These are phyloP conservation scores for Synergus laeviventris DNA, from an alignment of 2,888 invertebrate genomes.

Conservation along the genomic window DNA sequence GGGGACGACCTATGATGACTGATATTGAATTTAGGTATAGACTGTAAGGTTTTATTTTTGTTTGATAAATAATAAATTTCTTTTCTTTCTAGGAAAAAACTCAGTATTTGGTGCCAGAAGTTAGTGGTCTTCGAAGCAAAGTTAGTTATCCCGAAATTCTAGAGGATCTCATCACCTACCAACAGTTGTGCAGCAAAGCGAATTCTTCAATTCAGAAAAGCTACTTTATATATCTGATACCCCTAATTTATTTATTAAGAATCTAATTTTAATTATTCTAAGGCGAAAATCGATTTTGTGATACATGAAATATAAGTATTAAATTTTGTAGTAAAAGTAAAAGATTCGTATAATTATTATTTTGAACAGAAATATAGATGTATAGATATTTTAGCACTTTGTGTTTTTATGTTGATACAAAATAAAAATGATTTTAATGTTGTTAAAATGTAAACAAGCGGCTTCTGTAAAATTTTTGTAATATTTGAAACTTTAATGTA, in stretches of 20 bases:
- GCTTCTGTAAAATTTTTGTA: neutral
- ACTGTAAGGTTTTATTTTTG: too few species aligned
- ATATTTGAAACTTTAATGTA: neutral
- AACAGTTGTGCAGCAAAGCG: neutral
- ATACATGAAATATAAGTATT: neutral
- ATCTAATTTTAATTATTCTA: neutral
- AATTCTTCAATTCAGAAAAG: neutral
- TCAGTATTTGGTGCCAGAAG: neutral
- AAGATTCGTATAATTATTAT: neutral
- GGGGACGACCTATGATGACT: too few species aligned
- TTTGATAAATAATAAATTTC: too few species aligned
- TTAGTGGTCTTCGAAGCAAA: neutral
- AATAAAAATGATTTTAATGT: too few species aligned
- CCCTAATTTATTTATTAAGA: neutral
- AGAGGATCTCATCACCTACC: neutral
- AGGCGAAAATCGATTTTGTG: neutral
- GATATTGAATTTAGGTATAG: too few species aligned
- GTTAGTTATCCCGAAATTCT: conserved; percentile 7
- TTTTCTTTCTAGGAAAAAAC: neutral
- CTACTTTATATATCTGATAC: neutral
- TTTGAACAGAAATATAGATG: neutral
- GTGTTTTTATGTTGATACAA: too few species aligned
- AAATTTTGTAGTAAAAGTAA: neutral
- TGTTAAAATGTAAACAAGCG: too few species aligned
- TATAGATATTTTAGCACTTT: neutral